Evolutionary conservation across 2,113 vertebrate species (phyloP), one percentile per base, ranked within the genome.

Genomic region (Cephalopholis sonnerati): DNA sequence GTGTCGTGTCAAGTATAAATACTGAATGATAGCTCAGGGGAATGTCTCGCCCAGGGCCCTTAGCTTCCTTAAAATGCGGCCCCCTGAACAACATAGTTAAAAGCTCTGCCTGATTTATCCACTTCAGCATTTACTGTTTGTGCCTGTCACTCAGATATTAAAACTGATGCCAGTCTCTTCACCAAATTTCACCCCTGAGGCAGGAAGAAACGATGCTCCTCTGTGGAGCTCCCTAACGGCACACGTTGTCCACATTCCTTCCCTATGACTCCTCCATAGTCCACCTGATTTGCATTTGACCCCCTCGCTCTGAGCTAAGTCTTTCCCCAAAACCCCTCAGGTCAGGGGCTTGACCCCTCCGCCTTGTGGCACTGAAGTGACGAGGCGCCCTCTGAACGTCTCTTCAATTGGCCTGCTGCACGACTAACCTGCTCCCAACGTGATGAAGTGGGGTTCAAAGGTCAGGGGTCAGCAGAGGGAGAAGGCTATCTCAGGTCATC

Each of bases 401-500:
- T 72, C 78, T 73, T 84, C 89, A 86, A 51, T 81, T 83, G 84
- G 77, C 81, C 78, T 46, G 69, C 86, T 82, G 89, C 90, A 54
- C 70, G n/a, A 53, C 88, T 25, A 93, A 89, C 88, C 87, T 87
- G 86, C 87, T 90, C 74, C 76, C 74, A 62, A 68, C 64, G 36
- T 73, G 83, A 86, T 91, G 82, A 91, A 92, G 84, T 89, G 82
- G 83, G 82, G 91, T 87, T 87, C 88, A 91, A 75, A 89, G 93
- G 89, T 91, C 82, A 77, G 77, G 77, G 81, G 78, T 89, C 86
- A 73, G 29, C 74, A n/a, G 68, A 68, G 68, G 75, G 77, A 87
- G 81, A 85, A 89, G 89, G 91, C 83, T 93, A 95, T 94, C 93
- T 91, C 1, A 46, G 94, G 94, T 93, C 94, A 95, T 92, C 88